Evolutionary conservation across 2,888 invertebrate genomes (phyloP), one percentile per base, ranked within the genome.

Genomic region (Catocala sponsa): DNA sequence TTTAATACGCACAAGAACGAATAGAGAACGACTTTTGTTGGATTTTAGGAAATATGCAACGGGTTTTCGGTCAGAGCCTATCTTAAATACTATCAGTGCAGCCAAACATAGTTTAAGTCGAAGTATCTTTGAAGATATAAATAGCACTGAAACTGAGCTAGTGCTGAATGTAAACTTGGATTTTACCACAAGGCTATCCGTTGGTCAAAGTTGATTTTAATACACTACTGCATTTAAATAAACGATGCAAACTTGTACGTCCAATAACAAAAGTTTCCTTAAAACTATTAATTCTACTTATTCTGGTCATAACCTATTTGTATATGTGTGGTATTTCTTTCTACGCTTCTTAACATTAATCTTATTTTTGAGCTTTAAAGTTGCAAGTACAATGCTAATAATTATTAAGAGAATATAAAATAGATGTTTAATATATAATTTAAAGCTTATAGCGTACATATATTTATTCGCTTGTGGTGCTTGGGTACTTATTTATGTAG

Each of bases 351-450:
- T 75, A 68, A 69, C 35, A 54, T 62, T 60, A 78, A 70, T 70
- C 66, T 76, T 88, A 85, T 83, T 88, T 91, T 90, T 89, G 86
- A 94, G 94, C 94, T 94, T 94, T 94, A 93, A 92, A 86, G 72
- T 86, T 82, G 75, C 83, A 73, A 92, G 94, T 94, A 94, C 93
- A 93, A 91, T 87, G 84, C 81, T 89, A 83, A 81, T 75, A 82
- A 81, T 38, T 76, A 70, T 82, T 82, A 86, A 77, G 86, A 82
- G 76, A 38, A 79, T 78, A 60, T 83, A 76, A 89, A 50, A 56
- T 91, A 89, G 87, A 90, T 91, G 88, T 89, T 82, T 90, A 89
- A 88, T 81, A 82, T 86, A 87, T 88, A 64, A 79, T 81, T 84
- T 83, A 80, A 81, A 82, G 87, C 78, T 84, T 86, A 84, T 70